Evolutionary conservation across 2,113 vertebrate genomes (phyloP).

Genomic region (Callorhinus ursinus): DNA sequence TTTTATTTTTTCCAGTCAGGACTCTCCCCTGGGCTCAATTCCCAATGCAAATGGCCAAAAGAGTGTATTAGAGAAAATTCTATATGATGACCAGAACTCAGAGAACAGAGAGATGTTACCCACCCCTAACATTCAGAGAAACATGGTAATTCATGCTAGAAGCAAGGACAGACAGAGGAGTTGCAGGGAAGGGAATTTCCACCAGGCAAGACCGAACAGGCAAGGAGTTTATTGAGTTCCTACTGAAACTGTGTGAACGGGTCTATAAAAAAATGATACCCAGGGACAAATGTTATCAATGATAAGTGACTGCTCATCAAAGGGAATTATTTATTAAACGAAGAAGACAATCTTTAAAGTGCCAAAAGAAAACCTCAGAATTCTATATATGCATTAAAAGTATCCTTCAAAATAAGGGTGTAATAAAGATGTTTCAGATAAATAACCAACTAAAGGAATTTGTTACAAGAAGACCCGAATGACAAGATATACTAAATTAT

Average conservation of each 20-base stretch:
- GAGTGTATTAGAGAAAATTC: background rate
- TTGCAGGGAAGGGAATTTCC: background rate
- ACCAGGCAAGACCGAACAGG: background rate
- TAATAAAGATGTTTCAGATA: conserved; percentile 34
- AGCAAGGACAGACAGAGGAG: background rate
- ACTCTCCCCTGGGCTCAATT: background rate
- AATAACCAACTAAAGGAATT: background rate
- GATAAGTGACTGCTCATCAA: background rate
- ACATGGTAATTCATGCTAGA: too few relatives aligned
- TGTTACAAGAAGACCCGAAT: background rate
- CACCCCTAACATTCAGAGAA: background rate
- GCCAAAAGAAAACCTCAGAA: background rate
- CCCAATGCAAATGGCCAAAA: background rate
- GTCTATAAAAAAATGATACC: background rate
- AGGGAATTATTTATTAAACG: background rate
- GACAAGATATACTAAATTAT: background rate
- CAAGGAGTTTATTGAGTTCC: background rate
- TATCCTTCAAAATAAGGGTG: background rate
- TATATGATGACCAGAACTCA: background rate
- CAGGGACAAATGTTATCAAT: background rate
- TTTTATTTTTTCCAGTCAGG: background rate
- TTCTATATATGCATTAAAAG: background rate
- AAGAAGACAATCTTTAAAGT: background rate
- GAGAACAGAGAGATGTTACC: background rate
- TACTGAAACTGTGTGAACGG: rapidly evolving